phyloP scores from a whole-genome alignment of 2,888 invertebrate species.

The Papilio demoleus region DNA sequence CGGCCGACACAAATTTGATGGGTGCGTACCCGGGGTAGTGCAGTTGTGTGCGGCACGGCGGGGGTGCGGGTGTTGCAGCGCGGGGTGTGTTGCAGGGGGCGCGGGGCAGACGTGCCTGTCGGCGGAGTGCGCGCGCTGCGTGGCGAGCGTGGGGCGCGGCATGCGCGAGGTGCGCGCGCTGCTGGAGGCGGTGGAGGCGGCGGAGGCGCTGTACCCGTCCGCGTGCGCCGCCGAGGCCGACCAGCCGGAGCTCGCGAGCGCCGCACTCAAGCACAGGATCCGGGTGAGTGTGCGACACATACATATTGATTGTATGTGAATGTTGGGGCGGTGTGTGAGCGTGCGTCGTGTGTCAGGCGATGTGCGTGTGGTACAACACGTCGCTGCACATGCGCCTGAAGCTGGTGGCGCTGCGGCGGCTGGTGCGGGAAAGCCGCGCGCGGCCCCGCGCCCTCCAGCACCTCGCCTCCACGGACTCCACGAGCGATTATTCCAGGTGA shows the following conservation, averaged over 20 bases:
- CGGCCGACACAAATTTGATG: background rate
- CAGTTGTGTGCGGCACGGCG: background rate
- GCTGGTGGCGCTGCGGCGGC: conserved; percentile 88
- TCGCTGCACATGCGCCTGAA: conserved; percentile 92
- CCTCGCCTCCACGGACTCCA: conserved; percentile 53
- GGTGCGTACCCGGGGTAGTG: conserved; percentile 20
- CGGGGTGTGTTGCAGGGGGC: conserved; percentile 36
- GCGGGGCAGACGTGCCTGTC: conserved; percentile 85
- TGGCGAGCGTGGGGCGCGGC: conserved; percentile 88
- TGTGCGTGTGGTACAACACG: conserved; percentile 97
- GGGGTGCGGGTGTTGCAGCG: background rate
- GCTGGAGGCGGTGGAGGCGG: conserved; percentile 88
- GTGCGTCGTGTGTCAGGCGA: conserved; percentile 80
- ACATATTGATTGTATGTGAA: too few relatives aligned
- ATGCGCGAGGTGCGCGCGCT: conserved; percentile 89
- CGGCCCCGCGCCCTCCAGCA: conserved; percentile 46
- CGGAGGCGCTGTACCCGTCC: conserved; percentile 93
- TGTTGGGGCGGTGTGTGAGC: background rate
- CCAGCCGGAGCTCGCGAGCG: conserved; percentile 87
- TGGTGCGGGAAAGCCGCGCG: conserved; percentile 64
- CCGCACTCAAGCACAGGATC: conserved; percentile 86
- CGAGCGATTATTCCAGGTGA: conserved; percentile 53
- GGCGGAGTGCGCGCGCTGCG: conserved; percentile 88
- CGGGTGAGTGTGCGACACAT: conserved; percentile 68
- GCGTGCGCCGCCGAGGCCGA: conserved; percentile 89